These are phyloP conservation scores for Heterodera filipjevi DNA, from an alignment of 2,888 invertebrate species.

Conservation along the genomic window DNA sequence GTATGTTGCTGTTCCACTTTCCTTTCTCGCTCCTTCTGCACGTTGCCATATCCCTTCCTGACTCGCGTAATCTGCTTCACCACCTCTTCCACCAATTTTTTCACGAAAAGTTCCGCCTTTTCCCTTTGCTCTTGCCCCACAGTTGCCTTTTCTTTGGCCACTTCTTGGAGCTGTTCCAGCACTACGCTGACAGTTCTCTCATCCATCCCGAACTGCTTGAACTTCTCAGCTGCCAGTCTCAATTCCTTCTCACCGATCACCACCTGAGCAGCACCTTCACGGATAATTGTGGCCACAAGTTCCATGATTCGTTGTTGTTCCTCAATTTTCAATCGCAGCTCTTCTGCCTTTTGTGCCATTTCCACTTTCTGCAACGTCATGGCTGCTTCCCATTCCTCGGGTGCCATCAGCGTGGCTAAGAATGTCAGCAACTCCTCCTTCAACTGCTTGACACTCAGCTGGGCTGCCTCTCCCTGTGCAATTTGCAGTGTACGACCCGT, in stretches of 20 bases:
- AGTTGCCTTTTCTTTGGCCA: too few species aligned
- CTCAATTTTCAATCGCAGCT: conserved; percentile 6
- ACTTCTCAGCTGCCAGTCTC: background rate
- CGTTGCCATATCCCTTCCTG: conserved; percentile 25
- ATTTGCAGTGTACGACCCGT: background rate
- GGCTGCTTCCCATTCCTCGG: too few species aligned
- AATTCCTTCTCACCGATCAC: background rate
- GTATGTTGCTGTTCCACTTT: background rate
- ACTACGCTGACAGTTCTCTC: too few species aligned
- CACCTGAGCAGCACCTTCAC: background rate
- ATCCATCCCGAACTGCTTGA: background rate
- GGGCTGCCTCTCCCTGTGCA: background rate
- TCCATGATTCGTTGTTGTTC: too few species aligned
- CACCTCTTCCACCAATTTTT: background rate
- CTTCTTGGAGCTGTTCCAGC: too few species aligned
- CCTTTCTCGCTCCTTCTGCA: conserved; percentile 5
- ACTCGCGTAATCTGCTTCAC: conserved; percentile 6
- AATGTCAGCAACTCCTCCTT: background rate
- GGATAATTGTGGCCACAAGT: background rate
- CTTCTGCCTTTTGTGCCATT: too few species aligned
- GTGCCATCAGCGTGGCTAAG: background rate
- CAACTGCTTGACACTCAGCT: background rate
- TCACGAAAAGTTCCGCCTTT: too few species aligned
- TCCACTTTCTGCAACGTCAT: too few species aligned
- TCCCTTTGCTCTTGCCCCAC: too few species aligned